phyloP scores from a whole-genome alignment of 37 sponge, comb jelly and placozoan species.

The Geodia barretti region DNA sequence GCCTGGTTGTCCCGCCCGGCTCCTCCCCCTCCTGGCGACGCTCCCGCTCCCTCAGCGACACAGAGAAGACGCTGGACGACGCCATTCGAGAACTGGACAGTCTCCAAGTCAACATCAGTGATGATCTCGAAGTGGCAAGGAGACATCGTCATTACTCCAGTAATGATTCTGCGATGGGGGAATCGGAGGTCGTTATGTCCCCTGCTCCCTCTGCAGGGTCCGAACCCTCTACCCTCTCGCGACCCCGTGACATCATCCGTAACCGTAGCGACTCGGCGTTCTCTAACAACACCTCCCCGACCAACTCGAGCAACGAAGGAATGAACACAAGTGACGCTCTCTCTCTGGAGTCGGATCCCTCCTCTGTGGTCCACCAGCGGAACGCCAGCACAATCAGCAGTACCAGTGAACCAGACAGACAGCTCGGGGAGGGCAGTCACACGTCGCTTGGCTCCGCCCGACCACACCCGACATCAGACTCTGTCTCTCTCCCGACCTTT shows the following conservation, averaged over 20 bases:
- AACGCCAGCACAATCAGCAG: constrained; percentile 48
- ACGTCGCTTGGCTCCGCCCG: constrained; percentile 5
- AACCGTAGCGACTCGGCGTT: constrained; percentile 57
- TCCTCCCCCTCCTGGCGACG: constrained; percentile 30
- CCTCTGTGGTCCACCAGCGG: constrained; percentile 5
- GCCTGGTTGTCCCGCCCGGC: no score
- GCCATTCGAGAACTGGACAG: constrained; percentile 45
- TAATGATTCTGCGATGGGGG: constrained; percentile 51
- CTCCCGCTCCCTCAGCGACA: constrained; percentile 21
- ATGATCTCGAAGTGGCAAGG: not conserved
- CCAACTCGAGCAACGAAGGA: constrained; percentile 49
- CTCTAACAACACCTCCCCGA: constrained; percentile 62
- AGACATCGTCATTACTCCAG: constrained; percentile 17
- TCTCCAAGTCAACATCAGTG: constrained; percentile 15
- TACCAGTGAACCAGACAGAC: not conserved
- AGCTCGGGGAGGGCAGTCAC: not conserved
- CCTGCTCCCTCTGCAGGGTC: constrained; percentile 17
- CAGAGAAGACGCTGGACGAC: constrained; percentile 40
- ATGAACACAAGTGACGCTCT: not conserved
- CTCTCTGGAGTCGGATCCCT: constrained; percentile 58
- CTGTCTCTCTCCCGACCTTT: not conserved
- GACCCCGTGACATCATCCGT: constrained; percentile 31
- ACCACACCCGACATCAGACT: not conserved
- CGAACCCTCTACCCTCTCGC: constrained; percentile 31
- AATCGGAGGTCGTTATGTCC: constrained; percentile 31